Evolutionary conservation across 2,888 invertebrate species (phyloP).

Genomic region (Halictus ligatus): DNA sequence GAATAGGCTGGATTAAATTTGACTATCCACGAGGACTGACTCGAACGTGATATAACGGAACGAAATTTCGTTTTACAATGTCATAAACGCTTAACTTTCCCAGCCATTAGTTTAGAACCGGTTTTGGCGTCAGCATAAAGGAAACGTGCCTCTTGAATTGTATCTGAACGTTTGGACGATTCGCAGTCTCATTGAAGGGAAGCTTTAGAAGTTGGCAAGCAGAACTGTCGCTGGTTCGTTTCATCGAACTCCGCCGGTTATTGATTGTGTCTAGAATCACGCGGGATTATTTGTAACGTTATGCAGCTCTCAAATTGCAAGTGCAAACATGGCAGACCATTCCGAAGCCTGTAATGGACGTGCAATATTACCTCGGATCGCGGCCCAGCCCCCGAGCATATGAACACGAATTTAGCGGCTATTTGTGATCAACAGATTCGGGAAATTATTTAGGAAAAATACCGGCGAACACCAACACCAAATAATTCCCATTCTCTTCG

Average conservation of each 20-base stretch:
- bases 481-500: not conserved
- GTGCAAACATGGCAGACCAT: conserved; percentile 1
- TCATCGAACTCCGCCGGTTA: conserved; percentile 13
- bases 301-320: conserved; percentile 23
- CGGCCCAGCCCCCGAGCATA: not conserved
- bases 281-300: conserved; percentile 29
- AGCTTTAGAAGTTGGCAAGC: conserved; percentile 12
- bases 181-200: conserved; percentile 7
- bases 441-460: not conserved
- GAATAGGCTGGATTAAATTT: not conserved
- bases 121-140: conserved; percentile 2
- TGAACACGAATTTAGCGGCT: not conserved
- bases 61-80: not conserved
- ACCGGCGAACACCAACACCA: not conserved
- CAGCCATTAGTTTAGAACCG: not conserved
- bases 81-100: not conserved
- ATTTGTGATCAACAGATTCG: not conserved
- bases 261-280: conserved; percentile 28
- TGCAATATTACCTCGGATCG: not conserved
- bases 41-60: not conserved
- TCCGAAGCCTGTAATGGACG: conserved; percentile 12
- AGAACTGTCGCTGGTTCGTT: conserved; percentile 3
- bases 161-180: not conserved
- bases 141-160: not conserved
- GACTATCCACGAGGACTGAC: not conserved